Evolutionary conservation across 1,140 invertebrate species (phyloP).

Genomic region (Heterodera carotae): DNA sequence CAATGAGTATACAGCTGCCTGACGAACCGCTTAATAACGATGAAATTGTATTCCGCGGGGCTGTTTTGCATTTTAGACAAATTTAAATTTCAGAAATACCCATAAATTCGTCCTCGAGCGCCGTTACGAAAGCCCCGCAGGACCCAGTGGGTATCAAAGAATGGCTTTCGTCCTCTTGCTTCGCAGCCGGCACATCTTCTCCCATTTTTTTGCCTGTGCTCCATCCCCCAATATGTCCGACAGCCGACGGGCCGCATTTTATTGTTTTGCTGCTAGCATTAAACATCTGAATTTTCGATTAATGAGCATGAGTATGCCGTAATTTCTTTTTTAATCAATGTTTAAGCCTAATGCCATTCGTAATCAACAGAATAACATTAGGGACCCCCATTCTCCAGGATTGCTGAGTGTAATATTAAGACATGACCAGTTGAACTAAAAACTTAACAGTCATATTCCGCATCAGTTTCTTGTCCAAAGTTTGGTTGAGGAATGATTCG

Average conservation of each 20-base stretch:
- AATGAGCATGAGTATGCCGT: too few species aligned
- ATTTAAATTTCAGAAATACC: slow-evolving; percentile 66
- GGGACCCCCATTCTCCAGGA: too few species aligned
- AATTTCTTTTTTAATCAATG: too few species aligned
- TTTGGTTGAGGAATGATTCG: slow-evolving; percentile 86
- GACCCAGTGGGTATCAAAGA: slow-evolving; percentile 86
- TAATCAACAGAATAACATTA: too few species aligned
- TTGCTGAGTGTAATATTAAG: too few species aligned
- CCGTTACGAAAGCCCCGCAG: slow-evolving; percentile 96
- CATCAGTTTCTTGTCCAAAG: slow-evolving; percentile 97
- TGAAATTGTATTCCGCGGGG: slow-evolving; percentile 66
- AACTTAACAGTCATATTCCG: slow-evolving; percentile 81
- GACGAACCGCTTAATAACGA: slow-evolving; percentile 79
- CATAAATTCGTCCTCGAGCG: slow-evolving; percentile 94
- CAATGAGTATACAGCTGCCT: slow-evolving; percentile 87
- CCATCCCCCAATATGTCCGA: slow-evolving; percentile 77
- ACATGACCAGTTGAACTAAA: too few species aligned
- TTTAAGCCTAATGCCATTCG: too few species aligned
- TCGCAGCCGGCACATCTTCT: slow-evolving; percentile 78
- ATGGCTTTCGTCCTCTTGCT: slow-evolving; percentile 77
- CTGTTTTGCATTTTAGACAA: not conserved
- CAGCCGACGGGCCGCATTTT: slow-evolving; percentile 27
- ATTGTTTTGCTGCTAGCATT: slow-evolving; percentile 32
- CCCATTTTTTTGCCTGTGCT: slow-evolving; percentile 86
- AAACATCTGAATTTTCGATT: slow-evolving; percentile 47